Evolutionary conservation across 1,140 invertebrate species (phyloP).

Genomic region (Adelges cooleyi): DNA sequence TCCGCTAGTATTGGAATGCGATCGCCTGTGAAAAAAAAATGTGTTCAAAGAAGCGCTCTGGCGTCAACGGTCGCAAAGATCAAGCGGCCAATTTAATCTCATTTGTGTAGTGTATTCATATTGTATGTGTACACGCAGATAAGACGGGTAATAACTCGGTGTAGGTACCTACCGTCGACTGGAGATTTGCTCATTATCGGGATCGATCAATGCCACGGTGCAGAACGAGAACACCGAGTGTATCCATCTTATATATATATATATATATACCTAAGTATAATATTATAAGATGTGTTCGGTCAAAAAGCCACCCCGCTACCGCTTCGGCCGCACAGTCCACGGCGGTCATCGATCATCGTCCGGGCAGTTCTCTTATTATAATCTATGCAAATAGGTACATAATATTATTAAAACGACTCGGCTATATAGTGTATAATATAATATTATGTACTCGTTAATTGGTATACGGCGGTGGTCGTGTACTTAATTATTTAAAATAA

Average conservation of each 20-base stretch:
- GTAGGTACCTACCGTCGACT: background rate
- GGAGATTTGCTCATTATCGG: background rate
- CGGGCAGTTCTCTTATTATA: background rate
- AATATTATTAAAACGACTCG: no score
- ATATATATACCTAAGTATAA: no score
- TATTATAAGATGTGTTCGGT: no score
- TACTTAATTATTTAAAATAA: constrained; percentile 5
- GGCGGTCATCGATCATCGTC: constrained; percentile 14
- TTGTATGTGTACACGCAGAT: background rate
- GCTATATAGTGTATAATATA: no score
- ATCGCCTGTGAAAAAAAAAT: no score
- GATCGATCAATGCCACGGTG: constrained; percentile 2
- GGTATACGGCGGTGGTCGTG: background rate
- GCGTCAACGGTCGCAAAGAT: no score
- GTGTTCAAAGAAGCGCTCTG: no score
- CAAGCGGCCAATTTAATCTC: no score
- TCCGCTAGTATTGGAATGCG: no score
- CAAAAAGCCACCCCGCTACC: background rate
- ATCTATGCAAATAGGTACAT: constrained; percentile 15
- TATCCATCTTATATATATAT: no score
- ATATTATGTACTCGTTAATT: background rate
- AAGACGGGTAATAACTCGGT: background rate
- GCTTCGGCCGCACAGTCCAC: no score
- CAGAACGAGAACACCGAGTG: background rate
- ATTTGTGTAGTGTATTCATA: no score